phyloP scores from a whole-genome alignment of 2,797 vertebrate genomes.

The Pitangus sulphuratus region DNA sequence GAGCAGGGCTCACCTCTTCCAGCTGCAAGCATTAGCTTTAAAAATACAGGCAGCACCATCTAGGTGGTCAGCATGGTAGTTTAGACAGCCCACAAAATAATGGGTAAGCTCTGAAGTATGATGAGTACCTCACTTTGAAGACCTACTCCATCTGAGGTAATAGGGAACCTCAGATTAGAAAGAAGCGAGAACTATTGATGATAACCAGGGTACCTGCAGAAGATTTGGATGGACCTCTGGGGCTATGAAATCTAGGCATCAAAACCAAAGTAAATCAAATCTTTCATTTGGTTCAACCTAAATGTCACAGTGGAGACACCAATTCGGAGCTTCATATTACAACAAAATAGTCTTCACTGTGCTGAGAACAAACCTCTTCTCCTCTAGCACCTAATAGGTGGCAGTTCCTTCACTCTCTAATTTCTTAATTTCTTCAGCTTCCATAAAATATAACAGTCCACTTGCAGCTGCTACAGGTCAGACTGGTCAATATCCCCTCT shows the following conservation, averaged over 20 bases:
- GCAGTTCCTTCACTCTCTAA: not conserved
- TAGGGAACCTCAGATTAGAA: not conserved
- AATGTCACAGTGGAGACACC: fast-evolving
- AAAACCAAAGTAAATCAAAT: not conserved
- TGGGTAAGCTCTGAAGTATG: not conserved
- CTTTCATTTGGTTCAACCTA: not conserved
- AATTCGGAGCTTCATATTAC: not conserved
- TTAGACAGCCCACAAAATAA: not conserved
- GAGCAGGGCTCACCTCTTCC: not conserved
- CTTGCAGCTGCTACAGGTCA: not conserved
- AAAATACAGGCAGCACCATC: not conserved
- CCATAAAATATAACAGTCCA: not conserved
- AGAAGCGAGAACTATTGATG: not conserved
- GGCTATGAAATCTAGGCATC: not conserved
- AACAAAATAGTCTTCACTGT: not conserved
- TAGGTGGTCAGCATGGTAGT: not conserved
- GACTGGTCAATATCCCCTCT: not conserved
- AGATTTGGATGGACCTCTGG: not conserved
- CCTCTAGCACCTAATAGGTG: not conserved
- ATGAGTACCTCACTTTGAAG: not conserved
- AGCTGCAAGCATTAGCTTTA: not conserved
- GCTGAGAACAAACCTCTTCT: not conserved
- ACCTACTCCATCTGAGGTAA: not conserved
- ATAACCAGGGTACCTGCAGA: not conserved
- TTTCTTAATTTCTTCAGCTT: not conserved